Base-by-base conservation (phyloP, 2,888 invertebrate genomes). In the Leptinotarsa haldemani region DNA sequence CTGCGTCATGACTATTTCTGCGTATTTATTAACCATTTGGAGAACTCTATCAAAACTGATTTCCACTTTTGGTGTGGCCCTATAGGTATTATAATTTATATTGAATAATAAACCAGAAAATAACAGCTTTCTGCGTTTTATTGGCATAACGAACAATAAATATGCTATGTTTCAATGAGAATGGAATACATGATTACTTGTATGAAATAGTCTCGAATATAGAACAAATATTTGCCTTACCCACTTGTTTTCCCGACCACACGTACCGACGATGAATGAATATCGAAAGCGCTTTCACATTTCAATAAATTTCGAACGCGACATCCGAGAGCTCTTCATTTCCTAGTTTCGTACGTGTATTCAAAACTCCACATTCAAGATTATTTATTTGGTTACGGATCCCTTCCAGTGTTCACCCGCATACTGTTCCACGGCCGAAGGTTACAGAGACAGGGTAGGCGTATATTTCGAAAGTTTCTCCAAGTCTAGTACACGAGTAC, bases 341-440 rank as follows among this genome's bases (percentile, higher is more conserved):
- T 56, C 56, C 56, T 56, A 13, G 56, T 56, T 56, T 56, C 56
- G 56, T 56, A 56, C 56, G 22, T 56, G 56, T 56, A 56, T 56
- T 56, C 56, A 56, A 56, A 56, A 56, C 56, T 56, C 56, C 56
- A 56, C 56, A 56, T 56, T 56, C 56, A 56, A 56, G 56, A 56
- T 56, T 56, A 56, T 56, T 56, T 56, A 56, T 56, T 56, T 13
- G 56, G 56, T 25, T 56, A 4, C 20, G 56, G 22, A 22, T 16
- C 56, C 56, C 56, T 56, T 56, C 20, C 56, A 56, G 56, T 22
- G 13, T 56, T 56, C 56, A 22, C 56, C 56, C 56, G 22, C 56
- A 56, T 56, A 25, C 22, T 56, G 56, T 56, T 56, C 22, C 56
- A 56, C 20, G 56, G 18, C 15, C 56, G 56, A 22, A 56, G 22